Evolutionary conservation across 2,888 invertebrate genomes (phyloP), one percentile per base, ranked within the genome.

Genomic region (Dinocampus coccinellae): DNA sequence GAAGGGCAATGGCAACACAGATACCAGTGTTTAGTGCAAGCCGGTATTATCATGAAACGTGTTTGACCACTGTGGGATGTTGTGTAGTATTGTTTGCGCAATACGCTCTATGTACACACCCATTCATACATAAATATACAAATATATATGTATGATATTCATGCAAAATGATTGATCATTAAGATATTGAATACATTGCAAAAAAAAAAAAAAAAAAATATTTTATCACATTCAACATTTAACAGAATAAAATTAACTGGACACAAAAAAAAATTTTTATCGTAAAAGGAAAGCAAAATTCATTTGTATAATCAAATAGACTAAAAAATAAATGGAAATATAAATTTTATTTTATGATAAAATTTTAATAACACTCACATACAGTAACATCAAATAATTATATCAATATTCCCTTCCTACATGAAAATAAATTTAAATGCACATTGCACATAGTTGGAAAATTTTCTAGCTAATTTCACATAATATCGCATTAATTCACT

Each of bases 1-100:
- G 7, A 55, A 42, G 72, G 7, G 68, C 29, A 57, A 16, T 33
- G 11, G 55, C 33, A 47, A n/a, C 63, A 52, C 78, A 47, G 81
- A 82, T 83, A 83, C 79, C 79, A 53, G 76, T 83, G 81, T 83
- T 82, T 82, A 82, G 82, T 81, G 78, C 79, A 80, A 77, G 82
- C 47, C n/a, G 16, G 47, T 78, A 82, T 83, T 83, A 82, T 81
- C 80, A 73, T 74, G 72, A 76, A 73, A 70, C 78, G 77, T 82
- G 84, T 85, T 83, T 83, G 81, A 81, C 81, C 80, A 79, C 78
- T 47, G 47, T 47, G 79, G 77, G 75, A 79, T 69, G 77, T 77
- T 76, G 73, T 76, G 73, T 76, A 73, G 63, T 24, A 75, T 74
- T 80, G 76, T 80, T 81, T 80, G 78, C 79, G 73, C 77, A 78